Conservation (phyloP, 2,797 vertebrate genomes). For the Scarus forsteni region DNA sequence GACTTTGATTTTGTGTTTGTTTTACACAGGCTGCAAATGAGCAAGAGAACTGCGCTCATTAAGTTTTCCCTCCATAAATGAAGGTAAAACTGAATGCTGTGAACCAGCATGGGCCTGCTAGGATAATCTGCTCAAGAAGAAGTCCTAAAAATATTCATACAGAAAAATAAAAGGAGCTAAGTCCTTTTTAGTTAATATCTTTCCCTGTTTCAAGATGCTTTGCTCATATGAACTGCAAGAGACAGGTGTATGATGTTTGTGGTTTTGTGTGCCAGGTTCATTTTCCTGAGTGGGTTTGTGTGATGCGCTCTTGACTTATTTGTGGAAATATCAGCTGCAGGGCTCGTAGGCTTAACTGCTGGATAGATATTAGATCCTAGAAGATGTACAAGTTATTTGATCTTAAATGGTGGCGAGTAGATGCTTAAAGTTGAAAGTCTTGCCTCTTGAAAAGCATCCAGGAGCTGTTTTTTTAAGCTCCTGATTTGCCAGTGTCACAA, state of each 20-base stretch:
- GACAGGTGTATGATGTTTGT: constrained; percentile 1
- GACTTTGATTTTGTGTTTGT: constrained; percentile 54
- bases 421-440: not conserved
- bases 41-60: constrained; percentile 70
- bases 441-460: constrained; percentile 3
- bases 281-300: not conserved
- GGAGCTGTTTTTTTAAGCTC: not conserved
- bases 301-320: not conserved
- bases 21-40: constrained; percentile 79
- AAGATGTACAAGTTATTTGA: not conserved
- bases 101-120: constrained; percentile 1
- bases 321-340: constrained; percentile 1
- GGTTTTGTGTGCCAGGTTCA: constrained; percentile 6
- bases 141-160: not conserved
- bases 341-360: not conserved
- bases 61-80: constrained; percentile 78
- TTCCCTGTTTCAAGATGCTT: not conserved
- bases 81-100: constrained; percentile 71
- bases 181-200: not conserved
- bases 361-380: not conserved
- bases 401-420: not conserved
- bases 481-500: constrained; percentile 20
- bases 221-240: not conserved
- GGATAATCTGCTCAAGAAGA: not conserved
- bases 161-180: not conserved